These are phyloP conservation scores for Oenanthe melanoleuca DNA, from an alignment of 2,113 vertebrate genomes.

Conservation along the genomic window DNA sequence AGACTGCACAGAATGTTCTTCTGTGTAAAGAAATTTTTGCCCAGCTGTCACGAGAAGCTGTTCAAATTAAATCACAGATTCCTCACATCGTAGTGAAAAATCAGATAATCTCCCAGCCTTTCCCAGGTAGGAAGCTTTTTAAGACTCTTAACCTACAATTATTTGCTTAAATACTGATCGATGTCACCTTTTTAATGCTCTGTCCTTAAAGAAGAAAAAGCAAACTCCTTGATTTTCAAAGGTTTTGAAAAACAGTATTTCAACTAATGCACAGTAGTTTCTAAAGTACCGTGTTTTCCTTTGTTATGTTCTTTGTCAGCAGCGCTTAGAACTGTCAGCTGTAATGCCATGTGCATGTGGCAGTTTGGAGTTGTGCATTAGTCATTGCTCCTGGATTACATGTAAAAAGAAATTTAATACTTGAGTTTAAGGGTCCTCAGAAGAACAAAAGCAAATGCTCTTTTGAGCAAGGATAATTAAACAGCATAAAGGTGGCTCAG, in stretches of 20 bases:
- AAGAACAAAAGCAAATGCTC: neutral
- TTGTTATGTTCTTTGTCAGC: neutral
- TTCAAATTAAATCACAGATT: conserved; percentile 98
- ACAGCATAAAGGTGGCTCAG: neutral
- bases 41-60: conserved; percentile 95
- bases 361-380: neutral
- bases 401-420: neutral
- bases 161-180: neutral
- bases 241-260: neutral
- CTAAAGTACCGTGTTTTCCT: neutral
- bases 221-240: neutral
- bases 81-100: conserved; percentile 99
- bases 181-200: neutral
- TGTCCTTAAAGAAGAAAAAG: neutral
- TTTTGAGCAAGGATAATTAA: neutral
- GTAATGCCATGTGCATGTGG: neutral
- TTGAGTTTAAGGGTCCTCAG: neutral
- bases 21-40: conserved; percentile 98
- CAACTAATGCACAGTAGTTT: neutral
- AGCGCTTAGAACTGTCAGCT: neutral
- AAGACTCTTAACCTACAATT: neutral
- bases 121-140: conserved; percentile 83
- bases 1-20: conserved; percentile 94
- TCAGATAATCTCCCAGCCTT: conserved; percentile 97
- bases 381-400: neutral